Conservation (phyloP, 2,113 vertebrate genomes). For the Azemiops feae region DNA sequence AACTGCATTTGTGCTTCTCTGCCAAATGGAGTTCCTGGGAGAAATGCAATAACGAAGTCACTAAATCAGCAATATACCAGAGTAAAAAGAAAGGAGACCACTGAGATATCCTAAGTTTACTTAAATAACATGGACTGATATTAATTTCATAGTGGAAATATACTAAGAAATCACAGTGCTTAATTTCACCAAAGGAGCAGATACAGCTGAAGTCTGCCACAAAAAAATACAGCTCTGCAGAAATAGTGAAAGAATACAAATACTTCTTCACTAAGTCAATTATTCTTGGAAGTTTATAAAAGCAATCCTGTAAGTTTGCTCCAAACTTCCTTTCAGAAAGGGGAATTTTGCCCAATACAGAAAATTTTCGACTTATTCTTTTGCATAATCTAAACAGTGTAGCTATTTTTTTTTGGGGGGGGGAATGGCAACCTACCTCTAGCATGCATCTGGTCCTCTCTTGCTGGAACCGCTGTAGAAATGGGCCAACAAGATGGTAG, state of each 20-base stretch:
- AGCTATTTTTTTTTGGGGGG: neutral
- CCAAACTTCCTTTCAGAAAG: neutral
- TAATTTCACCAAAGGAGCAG: neutral
- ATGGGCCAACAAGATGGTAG: conserved; percentile 97
- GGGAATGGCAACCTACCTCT: conserved; percentile 78
- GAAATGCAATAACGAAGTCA: neutral
- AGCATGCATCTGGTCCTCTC: conserved; percentile 98
- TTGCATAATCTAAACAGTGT: neutral
- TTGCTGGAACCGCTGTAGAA: conserved; percentile 95
- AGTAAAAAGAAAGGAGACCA: neutral
- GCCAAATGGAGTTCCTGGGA: neutral
- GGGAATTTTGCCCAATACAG: neutral
- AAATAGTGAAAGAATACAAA: neutral
- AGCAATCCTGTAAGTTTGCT: neutral
- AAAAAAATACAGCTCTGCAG: neutral
- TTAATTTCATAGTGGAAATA: neutral
- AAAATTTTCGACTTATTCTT: neutral
- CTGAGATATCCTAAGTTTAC: neutral
- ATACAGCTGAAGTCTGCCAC: neutral
- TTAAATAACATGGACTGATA: neutral
- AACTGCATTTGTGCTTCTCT: neutral
- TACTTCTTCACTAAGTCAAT: neutral
- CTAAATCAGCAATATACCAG: neutral
- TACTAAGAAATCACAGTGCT: neutral
- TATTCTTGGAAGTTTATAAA: neutral